Percentiles rank a stretch among this genome's conserved stretches.
Evolutionary conservation across 2,888 invertebrate genomes (phyloP).

Genomic region (Gastrophysa polygoni): DNA sequence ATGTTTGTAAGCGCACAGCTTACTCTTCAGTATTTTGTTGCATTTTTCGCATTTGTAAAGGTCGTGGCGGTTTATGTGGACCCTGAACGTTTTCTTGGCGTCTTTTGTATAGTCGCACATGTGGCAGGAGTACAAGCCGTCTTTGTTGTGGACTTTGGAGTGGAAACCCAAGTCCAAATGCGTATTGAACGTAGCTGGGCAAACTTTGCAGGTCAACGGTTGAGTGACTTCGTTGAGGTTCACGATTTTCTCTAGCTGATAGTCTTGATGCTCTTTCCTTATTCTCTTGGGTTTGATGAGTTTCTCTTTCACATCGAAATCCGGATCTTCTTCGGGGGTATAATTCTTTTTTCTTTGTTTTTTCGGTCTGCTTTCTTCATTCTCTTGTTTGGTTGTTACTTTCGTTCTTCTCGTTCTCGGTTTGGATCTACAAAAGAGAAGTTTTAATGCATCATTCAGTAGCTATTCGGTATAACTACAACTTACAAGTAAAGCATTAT

Average conservation of each 20-base stretch:
- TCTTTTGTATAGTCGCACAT: conserved; percentile 49
- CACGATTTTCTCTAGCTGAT: conserved; percentile 23
- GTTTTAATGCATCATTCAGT: background rate
- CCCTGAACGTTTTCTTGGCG: conserved; percentile 29
- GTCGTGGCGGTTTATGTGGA: conserved; percentile 47
- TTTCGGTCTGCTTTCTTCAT: background rate
- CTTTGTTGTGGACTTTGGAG: conserved; percentile 47
- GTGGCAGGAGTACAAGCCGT: conserved; percentile 50
- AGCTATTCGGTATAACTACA: background rate
- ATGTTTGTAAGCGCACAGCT: conserved; percentile 60
- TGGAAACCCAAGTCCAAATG: conserved; percentile 51
- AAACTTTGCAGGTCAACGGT: conserved; percentile 61
- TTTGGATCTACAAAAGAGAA: background rate
- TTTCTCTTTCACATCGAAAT: background rate
- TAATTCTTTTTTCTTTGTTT: background rate
- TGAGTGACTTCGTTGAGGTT: conserved; percentile 33
- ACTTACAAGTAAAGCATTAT: background rate
- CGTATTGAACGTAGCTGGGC: conserved; percentile 61
- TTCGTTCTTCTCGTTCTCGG: background rate
- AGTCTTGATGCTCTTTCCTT: conserved; percentile 6
- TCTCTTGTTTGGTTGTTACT: background rate
- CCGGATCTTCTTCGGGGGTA: background rate
- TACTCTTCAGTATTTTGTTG: conserved; percentile 47
- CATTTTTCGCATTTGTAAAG: conserved; percentile 46
- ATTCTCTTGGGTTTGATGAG: background rate